A percentile compares a stretch with the other conserved stretches of the same genome.
Evolutionary conservation across 2,113 vertebrate genomes (phyloP).

Genomic region (Labeo catla): DNA sequence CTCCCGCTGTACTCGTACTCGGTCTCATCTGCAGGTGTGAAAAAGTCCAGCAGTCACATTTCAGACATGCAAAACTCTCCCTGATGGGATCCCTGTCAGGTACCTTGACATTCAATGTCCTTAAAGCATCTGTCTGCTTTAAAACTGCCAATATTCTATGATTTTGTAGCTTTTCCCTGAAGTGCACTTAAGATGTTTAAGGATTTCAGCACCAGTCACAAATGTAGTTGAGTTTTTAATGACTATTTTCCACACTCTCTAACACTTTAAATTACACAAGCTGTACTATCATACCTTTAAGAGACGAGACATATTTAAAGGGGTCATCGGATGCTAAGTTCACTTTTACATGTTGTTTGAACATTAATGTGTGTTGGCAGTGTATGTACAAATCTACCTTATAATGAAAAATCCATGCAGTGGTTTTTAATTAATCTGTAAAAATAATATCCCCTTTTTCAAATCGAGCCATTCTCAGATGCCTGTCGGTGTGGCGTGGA

Average conservation of each 20-base stretch:
- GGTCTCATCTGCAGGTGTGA: slow-evolving; percentile 85
- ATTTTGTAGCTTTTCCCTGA: slow-evolving; percentile 20
- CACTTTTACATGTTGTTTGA: too few relatives aligned
- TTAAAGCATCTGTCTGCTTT: slow-evolving; percentile 3
- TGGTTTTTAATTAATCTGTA: too few relatives aligned
- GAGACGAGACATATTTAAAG: background rate
- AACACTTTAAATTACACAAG: background rate
- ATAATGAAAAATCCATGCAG: too few relatives aligned
- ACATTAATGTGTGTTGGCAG: too few relatives aligned
- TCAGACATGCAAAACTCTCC: background rate
- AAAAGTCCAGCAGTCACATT: slow-evolving; percentile 15
- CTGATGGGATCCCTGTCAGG: background rate
- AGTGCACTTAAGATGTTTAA: background rate
- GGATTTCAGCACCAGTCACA: background rate
- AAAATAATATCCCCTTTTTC: too few relatives aligned
- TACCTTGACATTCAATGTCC: background rate
- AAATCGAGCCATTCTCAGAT: too few relatives aligned
- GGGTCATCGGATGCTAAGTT: too few relatives aligned
- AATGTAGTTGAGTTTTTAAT: background rate
- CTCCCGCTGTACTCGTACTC: slow-evolving; percentile 98
- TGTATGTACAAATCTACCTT: too few relatives aligned
- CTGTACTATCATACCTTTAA: background rate
- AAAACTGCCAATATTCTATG: background rate
- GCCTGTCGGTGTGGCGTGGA: too few relatives aligned
- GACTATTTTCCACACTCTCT: background rate